Percentiles rank a stretch among this genome's conserved stretches.
phyloP scores from a whole-genome alignment of 2,797 vertebrate species.

The Leuciscus waleckii region DNA sequence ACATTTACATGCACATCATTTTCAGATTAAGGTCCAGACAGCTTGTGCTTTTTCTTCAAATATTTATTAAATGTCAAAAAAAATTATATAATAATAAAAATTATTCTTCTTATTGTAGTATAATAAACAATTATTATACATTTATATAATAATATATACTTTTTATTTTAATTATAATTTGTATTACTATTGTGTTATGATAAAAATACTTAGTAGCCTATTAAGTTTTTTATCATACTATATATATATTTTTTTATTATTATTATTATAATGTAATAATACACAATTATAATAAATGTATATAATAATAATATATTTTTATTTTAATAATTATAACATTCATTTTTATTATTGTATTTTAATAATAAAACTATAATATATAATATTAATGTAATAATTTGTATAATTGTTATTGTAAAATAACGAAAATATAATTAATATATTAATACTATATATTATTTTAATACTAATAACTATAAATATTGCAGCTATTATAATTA shows the following conservation, averaged over 20 bases:
- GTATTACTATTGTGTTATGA: neutral
- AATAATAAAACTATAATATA: too few species aligned
- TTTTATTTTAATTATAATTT: too few species aligned
- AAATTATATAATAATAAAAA: neutral
- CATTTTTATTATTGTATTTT: neutral
- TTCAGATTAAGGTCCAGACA: neutral
- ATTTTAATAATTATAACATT: too few species aligned
- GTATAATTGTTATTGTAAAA: neutral
- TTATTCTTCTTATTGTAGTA: neutral
- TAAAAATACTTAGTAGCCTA: neutral
- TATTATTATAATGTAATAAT: too few species aligned
- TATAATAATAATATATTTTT: too few species aligned
- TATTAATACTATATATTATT: too few species aligned
- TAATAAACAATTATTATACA: neutral
- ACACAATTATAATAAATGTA: too few species aligned
- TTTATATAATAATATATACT: neutral
- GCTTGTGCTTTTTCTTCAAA: neutral
- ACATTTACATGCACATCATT: neutral
- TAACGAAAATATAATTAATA: neutral
- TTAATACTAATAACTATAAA: too few species aligned
- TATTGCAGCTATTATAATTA: neutral
- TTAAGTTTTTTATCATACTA: too few species aligned
- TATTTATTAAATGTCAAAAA: neutral
- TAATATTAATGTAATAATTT: neutral
- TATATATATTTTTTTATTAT: too few species aligned